Conservation (phyloP, 2,888 invertebrate genomes). For the Apamea sordens region DNA sequence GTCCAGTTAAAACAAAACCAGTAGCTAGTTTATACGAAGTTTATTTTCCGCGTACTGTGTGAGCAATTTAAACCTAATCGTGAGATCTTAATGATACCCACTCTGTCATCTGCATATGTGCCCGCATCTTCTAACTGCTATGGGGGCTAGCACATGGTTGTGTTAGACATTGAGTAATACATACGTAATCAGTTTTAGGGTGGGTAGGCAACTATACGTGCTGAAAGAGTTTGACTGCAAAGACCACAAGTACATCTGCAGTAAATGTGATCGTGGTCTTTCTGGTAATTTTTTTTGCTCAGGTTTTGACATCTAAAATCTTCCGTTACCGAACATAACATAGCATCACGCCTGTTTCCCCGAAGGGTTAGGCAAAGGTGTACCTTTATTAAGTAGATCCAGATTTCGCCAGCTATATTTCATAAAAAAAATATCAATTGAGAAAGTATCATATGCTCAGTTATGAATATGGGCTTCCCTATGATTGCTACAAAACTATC, state of each 20-base stretch:
- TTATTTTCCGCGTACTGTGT: constrained; percentile 52
- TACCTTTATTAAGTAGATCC: too few relatives aligned
- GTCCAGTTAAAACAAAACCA: constrained; percentile 45
- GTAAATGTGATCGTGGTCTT: not conserved
- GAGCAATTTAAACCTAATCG: constrained; percentile 60
- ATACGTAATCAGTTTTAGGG: constrained; percentile 16
- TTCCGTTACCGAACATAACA: not conserved
- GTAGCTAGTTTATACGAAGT: constrained; percentile 38
- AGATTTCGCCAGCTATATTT: too few relatives aligned
- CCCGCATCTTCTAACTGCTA: constrained; percentile 61
- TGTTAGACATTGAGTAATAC: constrained; percentile 5
- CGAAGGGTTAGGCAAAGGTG: too few relatives aligned
- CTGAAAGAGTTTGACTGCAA: not conserved
- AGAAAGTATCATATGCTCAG: not conserved
- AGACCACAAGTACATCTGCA: too few relatives aligned
- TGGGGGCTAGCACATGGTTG: constrained; percentile 37
- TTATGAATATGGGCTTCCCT: not conserved
- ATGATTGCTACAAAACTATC: not conserved
- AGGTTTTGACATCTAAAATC: not conserved
- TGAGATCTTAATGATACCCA: constrained; percentile 62
- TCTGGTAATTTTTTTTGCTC: not conserved
- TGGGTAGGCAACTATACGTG: not conserved
- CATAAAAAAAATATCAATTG: not conserved
- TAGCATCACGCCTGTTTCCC: too few relatives aligned
- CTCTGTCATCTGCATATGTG: constrained; percentile 37